These are phyloP conservation scores for Aethina tumida DNA, from an alignment of 1,140 invertebrate species.

Conservation along the genomic window DNA sequence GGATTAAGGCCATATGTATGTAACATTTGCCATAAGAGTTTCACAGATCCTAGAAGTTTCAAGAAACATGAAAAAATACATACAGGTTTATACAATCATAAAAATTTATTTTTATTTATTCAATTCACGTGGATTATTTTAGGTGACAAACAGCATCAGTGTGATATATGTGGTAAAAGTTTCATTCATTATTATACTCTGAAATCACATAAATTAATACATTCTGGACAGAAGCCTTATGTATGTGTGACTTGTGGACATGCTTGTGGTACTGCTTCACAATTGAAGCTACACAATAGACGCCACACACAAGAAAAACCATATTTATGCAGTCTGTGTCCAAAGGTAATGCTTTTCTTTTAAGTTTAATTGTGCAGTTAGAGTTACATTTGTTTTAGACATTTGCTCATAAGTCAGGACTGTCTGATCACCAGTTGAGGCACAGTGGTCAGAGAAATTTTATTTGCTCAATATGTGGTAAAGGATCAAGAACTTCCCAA, in stretches of 20 bases:
- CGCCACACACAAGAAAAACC: conserved; percentile 22
- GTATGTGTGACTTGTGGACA: conserved; percentile 18
- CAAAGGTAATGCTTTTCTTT: conserved; percentile 14
- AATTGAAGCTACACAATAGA: conserved; percentile 18
- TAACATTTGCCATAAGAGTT: conserved; percentile 18
- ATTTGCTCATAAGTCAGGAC: no score
- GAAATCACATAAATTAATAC: conserved; percentile 18
- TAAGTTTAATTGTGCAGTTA: no score
- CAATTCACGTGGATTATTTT: conserved; percentile 5
- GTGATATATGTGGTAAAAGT: conserved; percentile 12
- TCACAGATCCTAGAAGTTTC: conserved; percentile 20
- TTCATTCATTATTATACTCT: conserved; percentile 14
- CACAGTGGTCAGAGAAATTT: no score
- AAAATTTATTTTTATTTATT: conserved; percentile 15
- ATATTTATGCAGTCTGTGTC: conserved; percentile 18
- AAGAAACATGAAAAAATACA: conserved; percentile 20
- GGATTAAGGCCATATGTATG: conserved; percentile 23
- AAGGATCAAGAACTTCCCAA: no score
- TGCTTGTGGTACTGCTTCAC: conserved; percentile 18
- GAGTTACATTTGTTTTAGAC: no score
- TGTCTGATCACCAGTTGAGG: no score
- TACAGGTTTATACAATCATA: conserved; percentile 13
- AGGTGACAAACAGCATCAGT: conserved; percentile 10
- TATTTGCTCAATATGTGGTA: no score
- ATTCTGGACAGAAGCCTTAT: conserved; percentile 26